Percentiles rank a stretch among this genome's conserved stretches.
phyloP scores from a whole-genome alignment of 2,113 vertebrate genomes.

The Nesospiza acunhae region DNA sequence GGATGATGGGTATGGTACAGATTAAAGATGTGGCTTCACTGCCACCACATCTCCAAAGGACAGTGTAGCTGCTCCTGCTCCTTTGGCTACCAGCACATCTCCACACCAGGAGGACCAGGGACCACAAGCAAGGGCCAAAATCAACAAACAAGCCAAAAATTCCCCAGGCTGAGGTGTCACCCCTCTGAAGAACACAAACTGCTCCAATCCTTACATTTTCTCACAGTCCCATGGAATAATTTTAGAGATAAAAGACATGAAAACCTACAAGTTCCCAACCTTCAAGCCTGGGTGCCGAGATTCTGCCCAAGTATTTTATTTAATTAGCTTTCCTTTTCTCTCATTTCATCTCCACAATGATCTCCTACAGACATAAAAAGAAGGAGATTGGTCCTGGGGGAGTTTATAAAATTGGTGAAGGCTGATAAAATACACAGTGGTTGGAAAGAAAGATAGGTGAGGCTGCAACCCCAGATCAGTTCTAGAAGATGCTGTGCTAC shows the following conservation, averaged over 20 bases:
- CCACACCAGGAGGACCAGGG: fast-evolving
- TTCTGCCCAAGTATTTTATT: neutral
- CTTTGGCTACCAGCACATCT: neutral
- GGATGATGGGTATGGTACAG: neutral
- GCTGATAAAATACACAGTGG: neutral
- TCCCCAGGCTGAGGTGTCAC: neutral
- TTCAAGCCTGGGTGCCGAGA: neutral
- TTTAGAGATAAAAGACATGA: neutral
- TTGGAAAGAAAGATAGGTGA: neutral
- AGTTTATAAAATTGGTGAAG: neutral
- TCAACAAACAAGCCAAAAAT: neutral
- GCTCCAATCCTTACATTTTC: neutral
- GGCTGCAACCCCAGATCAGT: neutral
- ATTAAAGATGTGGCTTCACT: too few species aligned
- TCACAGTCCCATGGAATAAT: neutral
- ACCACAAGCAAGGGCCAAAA: neutral
- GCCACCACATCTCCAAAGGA: neutral
- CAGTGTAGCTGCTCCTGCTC: fast-evolving
- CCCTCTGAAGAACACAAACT: neutral
- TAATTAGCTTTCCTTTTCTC: neutral
- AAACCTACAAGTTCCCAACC: neutral
- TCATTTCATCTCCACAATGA: neutral
- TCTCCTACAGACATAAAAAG: neutral
- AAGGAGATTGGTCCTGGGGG: neutral
- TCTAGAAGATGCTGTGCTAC: neutral